Evolutionary conservation across 2,888 invertebrate genomes (phyloP).

Genomic region (Chouioia cunea): DNA sequence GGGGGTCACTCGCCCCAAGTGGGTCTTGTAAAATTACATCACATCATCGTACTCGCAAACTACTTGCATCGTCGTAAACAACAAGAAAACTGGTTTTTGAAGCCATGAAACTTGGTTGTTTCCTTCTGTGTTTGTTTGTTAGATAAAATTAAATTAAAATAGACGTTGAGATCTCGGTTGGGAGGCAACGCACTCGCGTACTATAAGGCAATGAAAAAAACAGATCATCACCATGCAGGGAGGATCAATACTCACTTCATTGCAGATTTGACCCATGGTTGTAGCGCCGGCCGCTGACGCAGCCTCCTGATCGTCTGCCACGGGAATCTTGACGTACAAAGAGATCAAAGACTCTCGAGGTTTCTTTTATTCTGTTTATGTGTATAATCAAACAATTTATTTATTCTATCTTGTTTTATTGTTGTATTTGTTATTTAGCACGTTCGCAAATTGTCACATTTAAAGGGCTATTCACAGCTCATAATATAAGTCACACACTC

Average conservation of each 20-base stretch:
- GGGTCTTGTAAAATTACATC: not conserved
- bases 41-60: not conserved
- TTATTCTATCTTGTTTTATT: not conserved
- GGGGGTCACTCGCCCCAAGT: conserved; percentile 27
- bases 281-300: conserved; percentile 62
- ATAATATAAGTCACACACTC: conserved; percentile 51
- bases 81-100: conserved; percentile 6
- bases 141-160: not conserved
- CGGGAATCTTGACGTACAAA: conserved; percentile 61
- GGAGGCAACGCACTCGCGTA: too few relatives aligned
- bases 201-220: too few relatives aligned
- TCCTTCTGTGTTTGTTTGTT: too few relatives aligned
- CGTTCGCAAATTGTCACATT: conserved; percentile 63
- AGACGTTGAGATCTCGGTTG: not conserved
- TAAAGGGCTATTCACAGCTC: conserved; percentile 55
- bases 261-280: conserved; percentile 67
- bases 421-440: conserved; percentile 32
- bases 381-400: too few relatives aligned
- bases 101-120: not conserved
- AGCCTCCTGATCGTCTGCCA: conserved; percentile 61
- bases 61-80: not conserved
- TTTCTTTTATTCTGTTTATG: not conserved
- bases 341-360: not conserved
- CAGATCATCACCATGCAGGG: not conserved
- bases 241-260: conserved; percentile 61